Evolutionary conservation across 2,113 vertebrate species (phyloP), one percentile per base, ranked within the genome.

Genomic region (Lichenostomus cassidix): DNA sequence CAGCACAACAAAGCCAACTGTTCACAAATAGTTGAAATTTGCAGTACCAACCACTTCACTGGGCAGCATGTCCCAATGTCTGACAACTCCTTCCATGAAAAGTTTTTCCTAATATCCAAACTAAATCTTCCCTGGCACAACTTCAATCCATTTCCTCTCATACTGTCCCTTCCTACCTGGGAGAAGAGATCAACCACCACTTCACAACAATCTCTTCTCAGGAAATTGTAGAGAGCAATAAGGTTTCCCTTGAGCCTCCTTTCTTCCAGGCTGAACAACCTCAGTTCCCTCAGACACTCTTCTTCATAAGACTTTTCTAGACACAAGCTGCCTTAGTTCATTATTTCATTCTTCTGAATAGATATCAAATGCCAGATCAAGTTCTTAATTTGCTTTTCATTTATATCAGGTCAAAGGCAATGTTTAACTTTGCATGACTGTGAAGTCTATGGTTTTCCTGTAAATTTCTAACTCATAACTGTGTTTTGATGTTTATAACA

Each of bases 381-480:
- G 25, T 18, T 71, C 29, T 83, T 86, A 6, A 44, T 80, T 76
- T 52, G 4, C 4, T 65, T 77, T 62, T 31, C 17, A 50, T 22
- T 59, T 37, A 9, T 37, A 37, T 18, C 8, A 16, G 39, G 25
- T 35, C 12, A 84, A 89, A 87, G 31, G 7, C 37, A 74, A 52
- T 33, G 9, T 29, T 76, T 59, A 71, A 50, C 9, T 46, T 83
- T 11, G 5, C 6, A 15, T 44, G 17, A 53, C 15, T 53, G 12
- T 59, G n/a, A 80, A 64, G 17, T 16, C 15, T 78, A 19, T 37
- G 25, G 11, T 70, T 85, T 88, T 67, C 12, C 10, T 71, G 12
- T 13, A n/a, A 60, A 75, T 24, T 58, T 28, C 16, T 2, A 4
- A 59, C 2, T 0, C 1, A 42, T 12, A n/a, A 33, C 5, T 83